Evolutionary conservation across 2,888 invertebrate species (phyloP).

Genomic region (Drosophila anomelani): DNA sequence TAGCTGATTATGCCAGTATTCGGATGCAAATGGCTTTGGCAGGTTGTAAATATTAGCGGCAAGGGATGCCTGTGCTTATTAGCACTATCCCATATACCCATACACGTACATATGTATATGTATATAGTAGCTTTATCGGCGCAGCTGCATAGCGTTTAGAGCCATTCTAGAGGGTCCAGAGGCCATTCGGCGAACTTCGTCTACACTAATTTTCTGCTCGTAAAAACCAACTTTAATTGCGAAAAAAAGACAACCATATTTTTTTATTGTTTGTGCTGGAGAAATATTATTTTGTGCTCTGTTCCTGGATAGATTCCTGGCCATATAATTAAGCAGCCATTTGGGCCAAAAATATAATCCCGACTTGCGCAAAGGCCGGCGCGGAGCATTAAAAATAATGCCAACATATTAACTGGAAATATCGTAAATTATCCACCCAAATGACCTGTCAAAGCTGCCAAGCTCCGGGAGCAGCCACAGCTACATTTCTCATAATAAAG

Average conservation of each 20-base stretch:
- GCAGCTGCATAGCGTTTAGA: conserved; percentile 25
- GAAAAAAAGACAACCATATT: conserved; percentile 48
- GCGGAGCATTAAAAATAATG: conserved; percentile 68
- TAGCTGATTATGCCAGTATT: conserved; percentile 62
- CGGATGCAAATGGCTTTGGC: conserved; percentile 21
- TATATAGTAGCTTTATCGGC: conserved; percentile 13
- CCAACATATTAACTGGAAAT: conserved; percentile 79
- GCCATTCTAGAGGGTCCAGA: conserved; percentile 26
- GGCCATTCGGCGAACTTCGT: conserved; percentile 41
- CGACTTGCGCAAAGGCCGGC: conserved; percentile 30
- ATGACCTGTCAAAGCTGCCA: conserved; percentile 75
- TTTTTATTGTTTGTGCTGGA: conserved; percentile 65
- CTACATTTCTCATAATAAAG: conserved; percentile 49
- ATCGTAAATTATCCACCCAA: conserved; percentile 76
- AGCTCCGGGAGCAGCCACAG: conserved; percentile 40
- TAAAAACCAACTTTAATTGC: conserved; percentile 69
- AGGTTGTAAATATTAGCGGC: conserved; percentile 27
- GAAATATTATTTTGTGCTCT: conserved; percentile 42
- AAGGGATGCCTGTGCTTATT: conserved; percentile 1
- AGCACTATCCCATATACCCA: conserved; percentile 9
- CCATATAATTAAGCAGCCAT: conserved; percentile 67
- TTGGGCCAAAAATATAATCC: conserved; percentile 58
- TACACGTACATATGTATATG: not conserved
- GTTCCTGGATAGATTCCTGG: conserved; percentile 48
- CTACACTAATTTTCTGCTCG: conserved; percentile 69